Evolutionary conservation across 2,797 vertebrate genomes (phyloP).

Genomic region (Periophthalmus magnuspinnatus): DNA sequence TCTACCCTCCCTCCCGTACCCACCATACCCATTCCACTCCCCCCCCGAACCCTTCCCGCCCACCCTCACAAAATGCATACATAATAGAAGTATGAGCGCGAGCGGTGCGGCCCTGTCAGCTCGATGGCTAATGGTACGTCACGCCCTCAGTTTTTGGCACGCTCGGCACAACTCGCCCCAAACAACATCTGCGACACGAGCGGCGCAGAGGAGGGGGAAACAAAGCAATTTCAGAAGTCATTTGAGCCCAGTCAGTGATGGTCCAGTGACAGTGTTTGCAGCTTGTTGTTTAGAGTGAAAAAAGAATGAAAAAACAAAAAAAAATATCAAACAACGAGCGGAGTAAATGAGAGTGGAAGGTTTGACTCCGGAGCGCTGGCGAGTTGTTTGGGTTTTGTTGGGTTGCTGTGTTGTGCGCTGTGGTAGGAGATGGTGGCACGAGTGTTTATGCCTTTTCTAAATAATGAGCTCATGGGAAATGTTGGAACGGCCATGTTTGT

Average conservation of each 20-base stretch:
- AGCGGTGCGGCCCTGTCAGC: slow-evolving; percentile 59
- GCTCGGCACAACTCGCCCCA: slow-evolving; percentile 38
- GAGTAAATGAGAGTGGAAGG: slow-evolving; percentile 55
- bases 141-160: slow-evolving; percentile 55
- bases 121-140: slow-evolving; percentile 65
- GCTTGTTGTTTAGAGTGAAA: slow-evolving; percentile 29
- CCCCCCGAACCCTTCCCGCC: not conserved
- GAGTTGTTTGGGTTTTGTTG: slow-evolving; percentile 11
- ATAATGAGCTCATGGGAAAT: not conserved
- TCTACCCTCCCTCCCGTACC: slow-evolving; percentile 3
- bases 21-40: not conserved
- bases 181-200: slow-evolving; percentile 71
- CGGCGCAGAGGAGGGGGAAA: slow-evolving; percentile 58
- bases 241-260: slow-evolving; percentile 70
- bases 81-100: slow-evolving; percentile 47
- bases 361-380: slow-evolving; percentile 34
- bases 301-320: not conserved
- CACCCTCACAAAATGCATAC: slow-evolving; percentile 43
- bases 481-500: not conserved
- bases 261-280: slow-evolving; percentile 61
- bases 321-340: slow-evolving; percentile 8
- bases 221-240: slow-evolving; percentile 71
- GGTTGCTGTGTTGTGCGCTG: slow-evolving; percentile 14
- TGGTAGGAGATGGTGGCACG: not conserved
- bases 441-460: not conserved